Percentiles rank a stretch among this genome's conserved stretches.
phyloP scores from a whole-genome alignment of 1,140 invertebrate genomes.

The Drosophila sucinea region DNA sequence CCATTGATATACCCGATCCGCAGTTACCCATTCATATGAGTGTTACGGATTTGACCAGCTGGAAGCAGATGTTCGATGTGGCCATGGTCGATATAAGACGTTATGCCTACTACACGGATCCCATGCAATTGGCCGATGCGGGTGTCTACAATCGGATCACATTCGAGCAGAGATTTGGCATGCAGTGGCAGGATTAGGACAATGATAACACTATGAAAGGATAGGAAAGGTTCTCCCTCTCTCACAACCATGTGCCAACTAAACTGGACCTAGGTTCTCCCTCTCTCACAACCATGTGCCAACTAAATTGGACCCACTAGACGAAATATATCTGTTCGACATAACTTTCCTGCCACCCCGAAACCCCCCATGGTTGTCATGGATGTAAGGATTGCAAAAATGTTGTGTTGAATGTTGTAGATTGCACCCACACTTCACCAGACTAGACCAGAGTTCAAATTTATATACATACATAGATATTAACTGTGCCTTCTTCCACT shows the following conservation, averaged over 20 bases:
- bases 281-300: background rate
- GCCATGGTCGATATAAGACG: conserved; percentile 76
- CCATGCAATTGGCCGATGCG: conserved; percentile 71
- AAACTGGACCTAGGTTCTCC: background rate
- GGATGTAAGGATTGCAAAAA: no score
- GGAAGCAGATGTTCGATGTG: conserved; percentile 79
- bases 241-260: no score
- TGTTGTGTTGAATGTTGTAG: background rate
- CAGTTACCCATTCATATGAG: conserved; percentile 79
- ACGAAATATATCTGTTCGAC: no score
- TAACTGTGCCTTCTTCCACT: conserved; percentile 58
- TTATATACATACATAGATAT: conserved; percentile 11
- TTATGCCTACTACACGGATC: conserved; percentile 75
- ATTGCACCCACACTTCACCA: conserved; percentile 16
- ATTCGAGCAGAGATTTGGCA: conserved; percentile 72
- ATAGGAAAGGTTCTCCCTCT: background rate
- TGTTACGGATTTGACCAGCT: conserved; percentile 75
- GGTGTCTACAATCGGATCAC: conserved; percentile 74
- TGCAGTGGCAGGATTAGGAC: conserved; percentile 75
- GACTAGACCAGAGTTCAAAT: conserved; percentile 22
- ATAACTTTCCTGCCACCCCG: no score
- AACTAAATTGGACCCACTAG: no score
- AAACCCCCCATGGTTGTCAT: no score
- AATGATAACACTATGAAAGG: no score
- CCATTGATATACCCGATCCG: conserved; percentile 79